phyloP scores from a whole-genome alignment of 35 echinoderm and acorn worm genomes.

The Apostichopus californicus region DNA sequence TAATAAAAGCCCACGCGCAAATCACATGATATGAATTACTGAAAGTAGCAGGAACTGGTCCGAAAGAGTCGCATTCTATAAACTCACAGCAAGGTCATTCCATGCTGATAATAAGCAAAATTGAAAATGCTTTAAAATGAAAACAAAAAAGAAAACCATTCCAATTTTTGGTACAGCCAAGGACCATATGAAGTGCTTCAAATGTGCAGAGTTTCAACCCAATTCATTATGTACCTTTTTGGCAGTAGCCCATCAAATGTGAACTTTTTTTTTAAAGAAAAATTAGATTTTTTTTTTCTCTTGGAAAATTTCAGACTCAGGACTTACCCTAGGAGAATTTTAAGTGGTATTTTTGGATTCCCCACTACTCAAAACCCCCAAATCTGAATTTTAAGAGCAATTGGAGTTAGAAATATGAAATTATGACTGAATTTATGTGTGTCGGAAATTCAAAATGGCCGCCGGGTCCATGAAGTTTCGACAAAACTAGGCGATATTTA shows the following conservation, averaged over 20 bases:
- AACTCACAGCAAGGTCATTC: background rate
- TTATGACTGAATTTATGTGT: too few species aligned
- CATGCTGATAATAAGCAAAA: background rate
- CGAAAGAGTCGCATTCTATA: too few species aligned
- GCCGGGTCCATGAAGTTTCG: background rate
- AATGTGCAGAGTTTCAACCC: background rate
- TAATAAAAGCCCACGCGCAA: too few species aligned
- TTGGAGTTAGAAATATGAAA: too few species aligned
- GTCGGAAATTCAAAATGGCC: too few species aligned
- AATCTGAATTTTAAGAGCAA: too few species aligned
- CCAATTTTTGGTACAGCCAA: background rate
- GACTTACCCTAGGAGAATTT: background rate
- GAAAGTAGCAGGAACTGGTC: too few species aligned
- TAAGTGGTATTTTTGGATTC: background rate
- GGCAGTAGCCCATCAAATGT: background rate
- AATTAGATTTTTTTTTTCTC: background rate
- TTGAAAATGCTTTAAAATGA: background rate
- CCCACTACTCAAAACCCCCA: too few species aligned
- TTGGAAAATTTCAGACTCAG: background rate
- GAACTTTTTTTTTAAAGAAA: background rate
- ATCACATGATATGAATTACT: too few species aligned
- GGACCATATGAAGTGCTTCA: background rate
- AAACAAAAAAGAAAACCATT: background rate
- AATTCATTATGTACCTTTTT: slow-evolving; percentile 1
- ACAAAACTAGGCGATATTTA: background rate